phyloP scores from a whole-genome alignment of 23 tunicate genomes.

The Trididemnum miniatum region DNA sequence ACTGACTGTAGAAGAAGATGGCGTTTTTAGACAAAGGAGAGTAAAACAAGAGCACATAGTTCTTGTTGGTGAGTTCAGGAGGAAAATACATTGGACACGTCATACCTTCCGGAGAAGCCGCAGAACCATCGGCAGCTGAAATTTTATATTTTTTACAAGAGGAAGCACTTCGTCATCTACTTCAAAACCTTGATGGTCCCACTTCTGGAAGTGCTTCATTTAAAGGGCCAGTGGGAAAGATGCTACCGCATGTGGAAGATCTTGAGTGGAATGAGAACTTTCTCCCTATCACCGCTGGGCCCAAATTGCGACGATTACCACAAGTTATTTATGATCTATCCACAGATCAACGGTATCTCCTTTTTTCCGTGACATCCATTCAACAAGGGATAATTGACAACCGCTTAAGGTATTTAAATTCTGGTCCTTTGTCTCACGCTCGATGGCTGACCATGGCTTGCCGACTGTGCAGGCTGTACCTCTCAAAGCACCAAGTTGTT shows the following conservation, averaged over 20 bases:
- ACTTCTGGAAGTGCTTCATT: no score
- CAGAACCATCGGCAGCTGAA: slow-evolving; percentile 4
- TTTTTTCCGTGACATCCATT: slow-evolving; percentile 12
- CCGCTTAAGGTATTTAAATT: slow-evolving; percentile 5
- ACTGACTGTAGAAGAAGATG: slow-evolving; percentile 10
- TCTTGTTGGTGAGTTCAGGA: slow-evolving; percentile 8
- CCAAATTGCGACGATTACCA: neutral
- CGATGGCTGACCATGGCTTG: slow-evolving; percentile 27
- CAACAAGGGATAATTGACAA: neutral
- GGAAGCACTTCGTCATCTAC: neutral
- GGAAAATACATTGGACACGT: slow-evolving; percentile 11
- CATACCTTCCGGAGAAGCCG: slow-evolving; percentile 4
- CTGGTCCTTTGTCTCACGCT: slow-evolving; percentile 28
- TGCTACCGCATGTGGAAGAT: neutral
- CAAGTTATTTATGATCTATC: slow-evolving; percentile 7
- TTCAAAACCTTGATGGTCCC: slow-evolving; percentile 7
- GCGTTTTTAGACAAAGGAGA: slow-evolving; percentile 11
- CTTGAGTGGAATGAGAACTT: slow-evolving; percentile 17
- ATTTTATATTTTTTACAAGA: neutral
- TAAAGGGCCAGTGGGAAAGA: no score
- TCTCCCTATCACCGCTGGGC: neutral
- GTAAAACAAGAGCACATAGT: slow-evolving; percentile 3
- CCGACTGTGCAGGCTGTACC: slow-evolving; percentile 14
- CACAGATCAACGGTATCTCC: slow-evolving; percentile 5
- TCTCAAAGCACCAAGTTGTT: slow-evolving; percentile 3